Base-by-base conservation (phyloP, 2,888 invertebrate genomes). In the Julus scandinavius region DNA sequence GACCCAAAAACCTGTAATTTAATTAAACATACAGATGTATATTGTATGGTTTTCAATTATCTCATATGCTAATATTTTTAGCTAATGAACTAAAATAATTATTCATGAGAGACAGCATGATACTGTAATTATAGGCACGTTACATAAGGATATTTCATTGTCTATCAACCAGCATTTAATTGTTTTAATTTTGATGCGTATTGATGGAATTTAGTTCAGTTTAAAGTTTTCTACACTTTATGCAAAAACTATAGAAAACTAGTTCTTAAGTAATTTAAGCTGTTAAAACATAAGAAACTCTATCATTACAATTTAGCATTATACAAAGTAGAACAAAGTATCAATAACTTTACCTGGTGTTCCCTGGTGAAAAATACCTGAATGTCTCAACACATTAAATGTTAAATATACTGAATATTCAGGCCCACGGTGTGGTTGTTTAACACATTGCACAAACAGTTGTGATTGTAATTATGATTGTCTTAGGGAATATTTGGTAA, bases 51-150 rank as follows among this genome's bases (percentile, higher is more conserved):
- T 63, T n/a, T 63, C n/a, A 1, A n/a, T 17, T 72, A 20, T 20
- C 80, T 1, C 11, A 80, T 17, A 17, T 54, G 13, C 13, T 11
- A 11, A 54, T 11, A 0, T 54, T 54, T 54, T 38, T 15, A 38
- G 38, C 13, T 38, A 80, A 80, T 80, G 80, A 38, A 80, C 29
- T 38, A 80, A 80, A 38, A 80, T 80, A 38, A 80, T 13, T 80
- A 80, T 80, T 80, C 80, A 80, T 38, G 80, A 80, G 38, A 80
- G 38, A 80, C 80, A 80, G 80, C 29, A 38, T 80, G 80, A 13
- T 80, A 38, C 38, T 13, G 80, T 13, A 38, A 80, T 80, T 80
- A 29, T 13, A 3, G 7, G 13, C 80, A 13, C 11, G 11, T 80
- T 13, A 0, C 20, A 20, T 6, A 29, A 13, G 6, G 80, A 38